Evolutionary conservation across 2,113 vertebrate species (phyloP).

Genomic region (Neoarius graeffei): DNA sequence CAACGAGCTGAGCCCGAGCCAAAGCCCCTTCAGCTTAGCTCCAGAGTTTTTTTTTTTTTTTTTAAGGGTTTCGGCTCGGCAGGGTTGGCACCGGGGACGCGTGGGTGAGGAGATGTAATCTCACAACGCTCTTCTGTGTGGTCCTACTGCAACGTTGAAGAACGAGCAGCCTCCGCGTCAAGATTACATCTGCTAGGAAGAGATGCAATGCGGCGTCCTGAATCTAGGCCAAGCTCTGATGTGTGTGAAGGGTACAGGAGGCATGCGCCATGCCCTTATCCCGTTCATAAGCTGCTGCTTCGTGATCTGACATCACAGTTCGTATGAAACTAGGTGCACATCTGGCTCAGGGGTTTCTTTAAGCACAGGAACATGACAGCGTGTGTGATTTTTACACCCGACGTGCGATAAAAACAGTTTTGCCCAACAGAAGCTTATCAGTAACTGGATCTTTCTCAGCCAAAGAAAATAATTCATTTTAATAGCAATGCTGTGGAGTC

Average conservation of each 20-base stretch:
- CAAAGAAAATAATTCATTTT: constrained; percentile 5
- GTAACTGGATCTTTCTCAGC: neutral
- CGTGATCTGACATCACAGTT: neutral
- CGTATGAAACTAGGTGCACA: neutral
- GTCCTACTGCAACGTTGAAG: constrained; percentile 33
- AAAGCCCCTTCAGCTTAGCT: constrained; percentile 50
- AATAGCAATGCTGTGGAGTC: neutral
- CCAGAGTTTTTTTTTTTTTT: constrained; percentile 18
- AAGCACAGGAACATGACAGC: constrained; percentile 2
- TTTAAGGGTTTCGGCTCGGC: constrained; percentile 31
- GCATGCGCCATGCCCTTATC: constrained; percentile 59
- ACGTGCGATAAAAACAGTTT: neutral
- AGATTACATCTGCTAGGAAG: constrained; percentile 69
- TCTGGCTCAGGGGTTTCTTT: constrained; percentile 19
- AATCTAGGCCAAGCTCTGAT: constrained; percentile 70
- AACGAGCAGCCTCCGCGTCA: constrained; percentile 43
- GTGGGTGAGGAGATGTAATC: constrained; percentile 64
- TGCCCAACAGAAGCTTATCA: constrained; percentile 3
- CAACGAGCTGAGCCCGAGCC: constrained; percentile 40
- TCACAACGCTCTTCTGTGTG: constrained; percentile 54
- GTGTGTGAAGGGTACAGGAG: constrained; percentile 70
- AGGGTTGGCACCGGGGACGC: constrained; percentile 28
- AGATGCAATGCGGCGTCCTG: constrained; percentile 48
- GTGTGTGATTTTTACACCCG: neutral
- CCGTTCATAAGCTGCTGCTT: constrained; percentile 32